phyloP scores from a whole-genome alignment of 2,113 vertebrate species.

The Vulpes lagopus region DNA sequence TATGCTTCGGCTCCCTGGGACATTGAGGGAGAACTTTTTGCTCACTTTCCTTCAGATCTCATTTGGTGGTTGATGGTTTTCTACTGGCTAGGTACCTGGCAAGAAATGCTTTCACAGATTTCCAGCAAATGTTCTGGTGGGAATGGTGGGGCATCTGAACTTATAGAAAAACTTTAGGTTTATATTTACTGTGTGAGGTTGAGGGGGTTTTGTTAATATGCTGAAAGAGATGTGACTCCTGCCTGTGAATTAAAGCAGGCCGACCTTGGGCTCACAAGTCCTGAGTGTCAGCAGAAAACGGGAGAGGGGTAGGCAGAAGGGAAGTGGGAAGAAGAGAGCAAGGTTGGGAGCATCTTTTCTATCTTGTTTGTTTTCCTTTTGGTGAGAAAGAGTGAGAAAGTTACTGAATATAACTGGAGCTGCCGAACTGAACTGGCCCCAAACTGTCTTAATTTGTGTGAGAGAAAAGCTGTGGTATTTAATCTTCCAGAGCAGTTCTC shows the following conservation, averaged over 20 bases:
- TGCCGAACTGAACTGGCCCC: neutral
- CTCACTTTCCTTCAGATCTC: neutral
- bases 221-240: neutral
- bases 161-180: neutral
- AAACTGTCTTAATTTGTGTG: neutral
- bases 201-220: neutral
- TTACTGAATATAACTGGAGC: neutral
- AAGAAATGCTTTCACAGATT: neutral
- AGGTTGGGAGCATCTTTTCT: neutral
- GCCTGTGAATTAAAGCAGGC: neutral
- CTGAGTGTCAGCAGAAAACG: neutral
- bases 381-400: neutral
- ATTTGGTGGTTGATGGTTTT: neutral
- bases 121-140: neutral
- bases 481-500: neutral
- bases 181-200: neutral
- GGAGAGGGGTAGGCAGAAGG: neutral
- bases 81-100: neutral
- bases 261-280: neutral
- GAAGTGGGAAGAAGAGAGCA: neutral
- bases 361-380: constrained; percentile 9
- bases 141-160: neutral
- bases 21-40: neutral
- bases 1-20: neutral
- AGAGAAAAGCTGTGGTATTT: neutral